Evolutionary conservation across 2,888 invertebrate genomes (phyloP), one percentile per base, ranked within the genome.

Genomic region (Lissonota sp.): DNA sequence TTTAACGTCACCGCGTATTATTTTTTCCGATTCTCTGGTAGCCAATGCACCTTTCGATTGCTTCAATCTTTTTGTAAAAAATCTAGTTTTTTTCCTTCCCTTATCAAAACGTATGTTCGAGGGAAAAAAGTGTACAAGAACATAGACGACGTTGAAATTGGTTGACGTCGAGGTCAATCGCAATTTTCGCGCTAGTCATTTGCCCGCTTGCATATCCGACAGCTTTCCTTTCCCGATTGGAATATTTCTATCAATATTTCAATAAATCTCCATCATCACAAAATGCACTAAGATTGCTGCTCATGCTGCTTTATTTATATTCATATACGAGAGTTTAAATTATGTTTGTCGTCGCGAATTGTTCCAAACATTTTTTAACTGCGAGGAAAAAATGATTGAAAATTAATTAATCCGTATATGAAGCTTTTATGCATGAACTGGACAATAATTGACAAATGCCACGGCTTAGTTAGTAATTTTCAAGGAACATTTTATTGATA

Each of bases 111-210:
- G 10, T 63, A 58, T 58, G 40, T 14, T 16, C 46, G 71, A 67
- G 39, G 39, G 69, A 70, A 62, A 74, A 42, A 42, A 46, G 14
- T 46, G 53, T 12, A 37, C 46, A 14, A 70, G 49, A 66, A 8
- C 40, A 58, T 80, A 26, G 26, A 26, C 82, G 84, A 83, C 4
- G 14, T 84, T 83, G 86, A 87, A 90, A 89, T 88, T 85, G 85
- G 80, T 83, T 81, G 80, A 39, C 49, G 55, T 58, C 16, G 49
- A 8, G 85, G 84, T 58, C 84, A 86, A 83, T 73, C 75, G 84
- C 86, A 87, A 89, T 89, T 91, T 90, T 90, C 66, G 26, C 85
- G 89, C 87, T 87, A 88, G 86, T 90, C 91, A 90, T 90, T 91
- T 90, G 86, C 84, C 86, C 86, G 87, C 88, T 88, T 88, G 88